Evolutionary conservation across 35 echinoderm and acorn worm genomes (phyloP), one percentile per base, ranked within the genome.

Genomic region (Ophiothrix spiculata): DNA sequence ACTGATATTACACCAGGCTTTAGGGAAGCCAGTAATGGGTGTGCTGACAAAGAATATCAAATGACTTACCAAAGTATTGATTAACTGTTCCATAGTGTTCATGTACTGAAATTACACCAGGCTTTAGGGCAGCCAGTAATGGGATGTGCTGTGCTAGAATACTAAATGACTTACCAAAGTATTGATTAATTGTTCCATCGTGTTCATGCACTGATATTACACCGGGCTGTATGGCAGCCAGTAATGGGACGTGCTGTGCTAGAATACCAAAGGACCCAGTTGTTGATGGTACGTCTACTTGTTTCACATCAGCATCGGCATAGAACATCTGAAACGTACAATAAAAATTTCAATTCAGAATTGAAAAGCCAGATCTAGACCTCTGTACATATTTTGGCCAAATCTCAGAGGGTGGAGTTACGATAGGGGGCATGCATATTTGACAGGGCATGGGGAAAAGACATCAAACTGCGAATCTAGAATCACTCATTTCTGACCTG

Each of bases 131-230:
- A 83, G 96, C 92, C 73, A 99, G 82, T 11, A 87, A 39, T 36
- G 96, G 96, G 33, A 99, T 92, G 81, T 99, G 96, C 40, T 99
- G 96, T n/a, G 92, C 85, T 25, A 99, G 45, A 36, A 99, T 94
- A 32, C 96, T 19, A 74, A 33, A 39, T 75, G 82, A 28, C 84
- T 85, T 89, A 99, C 96, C 96, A 78, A 99, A 99, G 79, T 79
- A 99, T 91, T 94, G 94, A 46, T 76, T 94, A 42, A 85, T 56
- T 29, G 86, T 54, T 6, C 96, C 96, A 87, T 99, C 90, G 83
- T 94, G 87, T 84, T 99, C 96, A 77, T 82, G 86, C 14, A 99
- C 83, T 56, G 77, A 86, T 15, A 99, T 40, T 4, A 91, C 76
- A 64, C 96, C 96, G 40, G 96, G 96, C 39, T 94, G 94, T 56